Conservation (phyloP, 2,113 vertebrate species). For the Eulacestoma nigropectus region DNA sequence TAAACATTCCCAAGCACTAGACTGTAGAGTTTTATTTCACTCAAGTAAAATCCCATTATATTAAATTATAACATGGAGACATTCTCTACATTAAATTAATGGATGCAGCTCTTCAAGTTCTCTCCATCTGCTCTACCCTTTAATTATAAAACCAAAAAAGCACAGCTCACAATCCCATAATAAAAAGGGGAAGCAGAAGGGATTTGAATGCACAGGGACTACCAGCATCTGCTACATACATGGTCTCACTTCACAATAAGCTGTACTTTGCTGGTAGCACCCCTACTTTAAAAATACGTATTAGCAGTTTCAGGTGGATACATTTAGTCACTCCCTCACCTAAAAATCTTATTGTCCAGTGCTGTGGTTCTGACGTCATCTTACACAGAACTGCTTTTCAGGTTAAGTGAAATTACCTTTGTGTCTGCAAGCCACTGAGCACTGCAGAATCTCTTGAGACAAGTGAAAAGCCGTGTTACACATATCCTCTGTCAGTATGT, state of each 20-base stretch:
- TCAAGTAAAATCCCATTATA: constrained; percentile 13
- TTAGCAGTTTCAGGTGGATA: neutral
- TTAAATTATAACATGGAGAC: neutral
- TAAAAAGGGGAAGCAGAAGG: neutral
- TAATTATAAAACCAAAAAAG: neutral
- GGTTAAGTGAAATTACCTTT: neutral
- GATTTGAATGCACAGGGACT: neutral
- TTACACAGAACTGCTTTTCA: neutral
- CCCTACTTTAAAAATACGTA: neutral
- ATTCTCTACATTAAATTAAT: neutral
- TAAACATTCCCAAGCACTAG: constrained; percentile 32
- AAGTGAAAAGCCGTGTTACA: neutral
- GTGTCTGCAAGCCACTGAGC: neutral
- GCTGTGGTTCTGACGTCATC: neutral
- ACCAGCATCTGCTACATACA: neutral
- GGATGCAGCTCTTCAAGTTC: neutral
- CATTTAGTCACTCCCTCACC: neutral
- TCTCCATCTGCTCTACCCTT: neutral
- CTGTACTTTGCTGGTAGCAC: neutral
- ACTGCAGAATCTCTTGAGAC: neutral
- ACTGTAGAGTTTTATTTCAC: neutral
- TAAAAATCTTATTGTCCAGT: neutral
- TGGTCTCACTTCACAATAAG: neutral
- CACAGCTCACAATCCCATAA: neutral
- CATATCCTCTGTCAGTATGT: neutral